These are phyloP conservation scores for Malurus melanocephalus DNA, from an alignment of 2,113 vertebrate species.

Conservation along the genomic window DNA sequence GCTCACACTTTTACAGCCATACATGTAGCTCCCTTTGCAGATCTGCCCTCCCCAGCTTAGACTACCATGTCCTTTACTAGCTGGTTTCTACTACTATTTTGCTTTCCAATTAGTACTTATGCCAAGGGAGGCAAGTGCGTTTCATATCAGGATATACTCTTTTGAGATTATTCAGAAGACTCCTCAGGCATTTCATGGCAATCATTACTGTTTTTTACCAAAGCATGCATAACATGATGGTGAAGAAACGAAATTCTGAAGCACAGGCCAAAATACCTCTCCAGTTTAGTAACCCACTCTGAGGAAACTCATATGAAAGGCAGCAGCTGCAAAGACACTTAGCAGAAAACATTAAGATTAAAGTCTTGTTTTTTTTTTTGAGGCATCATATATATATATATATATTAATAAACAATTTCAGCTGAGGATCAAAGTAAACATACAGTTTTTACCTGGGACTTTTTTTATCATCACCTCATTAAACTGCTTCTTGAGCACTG, in stretches of 20 bases:
- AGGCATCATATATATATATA: background rate
- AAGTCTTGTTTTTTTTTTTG: background rate
- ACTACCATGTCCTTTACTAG: background rate
- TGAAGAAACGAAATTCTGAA: background rate
- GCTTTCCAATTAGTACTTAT: background rate
- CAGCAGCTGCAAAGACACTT: background rate
- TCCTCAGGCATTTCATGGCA: background rate
- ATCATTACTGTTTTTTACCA: background rate
- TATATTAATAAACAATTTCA: background rate
- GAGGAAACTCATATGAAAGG: background rate
- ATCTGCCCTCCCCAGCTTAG: background rate
- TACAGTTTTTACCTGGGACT: background rate
- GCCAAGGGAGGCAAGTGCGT: background rate
- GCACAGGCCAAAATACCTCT: background rate
- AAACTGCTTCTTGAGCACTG: background rate
- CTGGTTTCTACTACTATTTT: background rate
- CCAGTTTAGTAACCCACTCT: background rate
- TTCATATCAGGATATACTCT: background rate
- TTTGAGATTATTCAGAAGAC: background rate
- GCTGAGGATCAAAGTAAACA: background rate
- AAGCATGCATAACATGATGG: background rate
- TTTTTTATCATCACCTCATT: background rate
- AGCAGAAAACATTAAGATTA: background rate
- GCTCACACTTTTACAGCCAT: background rate
- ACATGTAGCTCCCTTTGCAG: background rate